phyloP scores from a whole-genome alignment of 2,888 invertebrate species.

The Abrostola tripartita region DNA sequence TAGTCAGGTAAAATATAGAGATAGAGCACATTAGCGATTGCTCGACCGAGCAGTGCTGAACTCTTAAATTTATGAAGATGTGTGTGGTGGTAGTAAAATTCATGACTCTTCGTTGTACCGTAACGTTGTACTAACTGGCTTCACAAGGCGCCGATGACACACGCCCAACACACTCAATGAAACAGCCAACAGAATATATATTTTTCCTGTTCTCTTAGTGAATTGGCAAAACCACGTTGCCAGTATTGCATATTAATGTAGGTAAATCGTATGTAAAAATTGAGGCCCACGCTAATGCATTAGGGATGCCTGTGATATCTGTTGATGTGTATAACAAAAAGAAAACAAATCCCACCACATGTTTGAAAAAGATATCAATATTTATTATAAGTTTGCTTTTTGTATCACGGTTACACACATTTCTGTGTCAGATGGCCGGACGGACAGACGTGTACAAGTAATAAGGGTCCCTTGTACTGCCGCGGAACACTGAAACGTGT shows the following conservation, averaged over 20 bases:
- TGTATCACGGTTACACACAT: slow-evolving; percentile 1
- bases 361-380: neutral
- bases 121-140: neutral
- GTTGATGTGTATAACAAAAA: neutral
- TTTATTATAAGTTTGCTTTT: neutral
- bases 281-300: neutral
- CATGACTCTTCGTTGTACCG: no score
- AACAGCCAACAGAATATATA: neutral
- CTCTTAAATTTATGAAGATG: neutral
- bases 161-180: slow-evolving; percentile 3
- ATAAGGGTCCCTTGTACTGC: slow-evolving; percentile 1
- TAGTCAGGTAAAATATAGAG: neutral
- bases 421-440: neutral
- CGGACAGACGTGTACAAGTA: slow-evolving; percentile 1
- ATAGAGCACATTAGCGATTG: neutral
- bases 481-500: neutral
- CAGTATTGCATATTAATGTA: neutral
- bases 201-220: slow-evolving; percentile 3
- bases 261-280: neutral
- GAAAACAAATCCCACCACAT: neutral
- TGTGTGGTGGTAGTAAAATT: no score
- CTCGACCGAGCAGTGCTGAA: neutral
- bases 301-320: neutral
- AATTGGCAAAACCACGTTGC: slow-evolving; percentile 1
- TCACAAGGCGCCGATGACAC: slow-evolving; percentile 3